A percentile compares a stretch with the other conserved stretches of the same genome.
Conservation (phyloP, 35 echinoderm and acorn worm species). For the Acanthaster planci region DNA sequence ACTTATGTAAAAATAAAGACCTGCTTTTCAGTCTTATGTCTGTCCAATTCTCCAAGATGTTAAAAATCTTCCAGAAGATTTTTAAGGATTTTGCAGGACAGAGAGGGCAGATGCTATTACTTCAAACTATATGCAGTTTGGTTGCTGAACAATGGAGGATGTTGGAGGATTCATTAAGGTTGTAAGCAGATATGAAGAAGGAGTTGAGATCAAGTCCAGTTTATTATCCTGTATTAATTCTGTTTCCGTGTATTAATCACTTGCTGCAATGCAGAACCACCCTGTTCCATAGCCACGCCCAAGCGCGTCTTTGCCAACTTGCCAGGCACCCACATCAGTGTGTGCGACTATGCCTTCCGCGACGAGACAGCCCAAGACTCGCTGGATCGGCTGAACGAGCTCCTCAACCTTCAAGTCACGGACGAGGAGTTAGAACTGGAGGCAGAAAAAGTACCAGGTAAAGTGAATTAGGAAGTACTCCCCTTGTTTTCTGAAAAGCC, state of each 20-base stretch:
- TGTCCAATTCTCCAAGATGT: too few species aligned
- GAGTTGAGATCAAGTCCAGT: not conserved
- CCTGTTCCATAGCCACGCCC: constrained; percentile 79
- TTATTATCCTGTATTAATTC: not conserved
- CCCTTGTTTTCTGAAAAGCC: too few species aligned
- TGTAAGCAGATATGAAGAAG: too few species aligned
- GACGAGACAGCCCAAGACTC: constrained; percentile 74
- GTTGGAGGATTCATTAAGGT: too few species aligned
- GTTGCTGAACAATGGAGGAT: too few species aligned
- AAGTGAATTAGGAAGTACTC: not conserved
- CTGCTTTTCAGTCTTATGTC: too few species aligned
- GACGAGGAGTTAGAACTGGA: constrained; percentile 75
- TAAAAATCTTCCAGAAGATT: too few species aligned
- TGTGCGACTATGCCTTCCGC: constrained; percentile 85
- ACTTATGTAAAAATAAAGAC: too few species aligned
- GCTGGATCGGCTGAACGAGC: constrained; percentile 61
- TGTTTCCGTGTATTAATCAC: too few species aligned
- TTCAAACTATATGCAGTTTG: too few species aligned
- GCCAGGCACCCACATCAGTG: constrained; percentile 55
- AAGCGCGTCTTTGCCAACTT: constrained; percentile 67
- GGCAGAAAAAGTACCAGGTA: constrained; percentile 82
- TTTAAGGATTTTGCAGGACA: too few species aligned
- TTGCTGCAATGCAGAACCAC: constrained; percentile 44
- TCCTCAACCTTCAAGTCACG: constrained; percentile 58
- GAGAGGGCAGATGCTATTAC: too few species aligned